Evolutionary conservation across 2,888 invertebrate genomes (phyloP), one percentile per base, ranked within the genome.

Genomic region (Archips xylosteana): DNA sequence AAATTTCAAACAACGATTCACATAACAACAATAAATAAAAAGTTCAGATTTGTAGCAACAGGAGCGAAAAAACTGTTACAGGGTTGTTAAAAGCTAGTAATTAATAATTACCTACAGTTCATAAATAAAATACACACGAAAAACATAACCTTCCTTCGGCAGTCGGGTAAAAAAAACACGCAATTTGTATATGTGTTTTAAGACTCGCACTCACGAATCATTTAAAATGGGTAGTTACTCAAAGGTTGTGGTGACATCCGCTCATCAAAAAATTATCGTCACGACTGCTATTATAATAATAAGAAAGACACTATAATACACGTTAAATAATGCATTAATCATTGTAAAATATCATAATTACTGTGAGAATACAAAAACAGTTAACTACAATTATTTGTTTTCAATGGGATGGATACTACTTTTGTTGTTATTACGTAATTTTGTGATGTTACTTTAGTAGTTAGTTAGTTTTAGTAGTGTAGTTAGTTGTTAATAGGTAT

Each of bases 231-330:
- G 54, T 32, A 12, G 57, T 68, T 63, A 63, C 51, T 32, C 47
- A 10, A 60, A 76, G 70, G 74, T 71, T 69, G 75, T 75, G 75
- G 75, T 75, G 76, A 78, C 76, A 78, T 80, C 78, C 79, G 78
- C 77, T 75, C 77, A 81, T 80, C 63, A 73, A 59, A 10, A 57
- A 63, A 73, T 73, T 73, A 69, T 63, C 63, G 68, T 57, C 65
- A 59, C 62, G 9, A 23, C 13, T 15, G 1, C 62, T 34, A 73
- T 73, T 69, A 69, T 69, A 57, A 63, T 64, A 68, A 72, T 51
- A 59, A 73, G 68, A 73, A 63, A 73, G 49, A 64, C 67, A 57
- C 32, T 32, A 47, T 67, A 72, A 67, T 57, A 45, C 12, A 45
- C 68, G 8, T 57, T 59, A 57, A 59, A 71, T 60, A 72, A 73